Base-by-base conservation (phyloP, 1,140 invertebrate species). In the Antheraea mylitta region DNA sequence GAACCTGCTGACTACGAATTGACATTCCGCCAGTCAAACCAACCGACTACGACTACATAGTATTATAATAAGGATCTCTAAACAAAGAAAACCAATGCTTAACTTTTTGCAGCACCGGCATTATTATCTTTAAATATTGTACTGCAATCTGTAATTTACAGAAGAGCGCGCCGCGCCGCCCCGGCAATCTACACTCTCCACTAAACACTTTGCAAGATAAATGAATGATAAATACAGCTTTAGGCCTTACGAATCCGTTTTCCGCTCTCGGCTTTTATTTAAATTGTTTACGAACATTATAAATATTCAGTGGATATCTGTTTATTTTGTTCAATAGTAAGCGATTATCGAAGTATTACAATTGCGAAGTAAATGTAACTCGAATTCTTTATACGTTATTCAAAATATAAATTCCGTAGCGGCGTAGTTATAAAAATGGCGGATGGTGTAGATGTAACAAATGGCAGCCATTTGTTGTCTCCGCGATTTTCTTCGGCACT, bases 391-490 rank as follows among this genome's bases (percentile, higher is more conserved):
- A 42, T 53, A 53, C 11, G 13, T 13, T 53, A 53, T 53, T 53
- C 45, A 53, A 53, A 13, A 53, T 13, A 53, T 53, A 16, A 53
- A 53, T 53, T 53, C 16, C 16, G 45, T 16, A 16, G 45, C 9
- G 10, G 11, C 45, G 45, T 53, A 53, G 45, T 53, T 53, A 53
- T 53, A 53, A 53, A 53, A 13, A 53, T 53, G 45, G 45, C 5
- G 45, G 16, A 53, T 53, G 45, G 45, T 53, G 45, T 53, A 53
- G 45, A 53, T 53, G 45, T 73, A 71, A 75, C 66, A 75, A 78
- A 75, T 78, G 71, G 67, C 61, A n/a, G 13, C 62, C 64, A 78
- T 78, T 73, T 71, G 65, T 78, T 75, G 73, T 75, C 66, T 64
- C 37, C 71, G 70, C 67, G 68, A 67, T 73, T 75, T 64, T 64